Evolutionary conservation across 2,113 vertebrate genomes (phyloP), one percentile per base, ranked within the genome.

Genomic region (Suncus etruscus): DNA sequence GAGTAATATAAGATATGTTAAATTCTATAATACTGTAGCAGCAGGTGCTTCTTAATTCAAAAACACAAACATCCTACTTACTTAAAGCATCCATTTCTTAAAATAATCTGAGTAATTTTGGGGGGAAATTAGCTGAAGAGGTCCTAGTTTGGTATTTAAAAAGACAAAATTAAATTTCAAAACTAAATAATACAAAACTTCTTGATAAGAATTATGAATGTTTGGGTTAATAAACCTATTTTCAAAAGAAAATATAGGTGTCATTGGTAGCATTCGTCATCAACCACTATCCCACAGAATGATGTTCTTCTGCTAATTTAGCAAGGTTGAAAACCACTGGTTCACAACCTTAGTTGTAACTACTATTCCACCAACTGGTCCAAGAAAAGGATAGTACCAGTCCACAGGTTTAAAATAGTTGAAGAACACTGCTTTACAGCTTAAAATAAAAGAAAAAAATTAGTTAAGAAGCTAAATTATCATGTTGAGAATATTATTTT

Each of bases 361-460:
- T 58, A 15, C 54, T 58, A 3, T 11, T 58, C 3, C 54, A 58
- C 12, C n/a, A 14, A 58, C 54, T 58, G 12, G 54, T 58, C 12
- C 54, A 58, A 10, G 54, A 16, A 58, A 4, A 58, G 54, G 54
- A 58, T 14, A 58, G 54, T 58, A 16, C 54, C 54, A 58, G 18
- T 14, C 6, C 54, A 58, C 54, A 15, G 54, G 54, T 10, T 11
- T 58, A 58, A 58, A 58, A 58, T 15, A 15, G 54, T 18, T 58
- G 54, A 58, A 58, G 54, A 58, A 58, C 16, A 20, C 54, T 58
- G 54, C 3, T 18, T 9, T 18, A 58, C 20, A 91, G 18, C 72
- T 86, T 86, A 77, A 92, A 93, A 73, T 70, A 58, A 66, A 87
- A 68, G 4, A 16, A 83, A 73, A 8, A 83, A 39, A 51, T 58